phyloP scores from a whole-genome alignment of 2,888 invertebrate species.

The Cerceris rybyensis region DNA sequence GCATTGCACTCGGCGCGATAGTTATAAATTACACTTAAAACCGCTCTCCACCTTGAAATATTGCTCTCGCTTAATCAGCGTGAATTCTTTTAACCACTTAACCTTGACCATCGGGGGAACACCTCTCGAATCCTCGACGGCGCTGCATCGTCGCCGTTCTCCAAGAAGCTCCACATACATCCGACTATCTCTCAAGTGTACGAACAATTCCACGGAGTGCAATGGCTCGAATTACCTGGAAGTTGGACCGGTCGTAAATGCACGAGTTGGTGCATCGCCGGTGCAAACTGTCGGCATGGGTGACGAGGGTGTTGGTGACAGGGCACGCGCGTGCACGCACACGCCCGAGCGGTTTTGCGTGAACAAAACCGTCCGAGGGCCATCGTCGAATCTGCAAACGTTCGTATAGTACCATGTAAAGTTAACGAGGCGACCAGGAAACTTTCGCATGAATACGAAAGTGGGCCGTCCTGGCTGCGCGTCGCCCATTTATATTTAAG shows the following conservation, averaged over 20 bases:
- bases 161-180: conserved; percentile 31
- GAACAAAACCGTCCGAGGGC: conserved; percentile 2
- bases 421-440: conserved; percentile 78
- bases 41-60: too few relatives aligned
- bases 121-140: not conserved
- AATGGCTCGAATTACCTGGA: conserved; percentile 61
- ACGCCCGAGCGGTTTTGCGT: conserved; percentile 1
- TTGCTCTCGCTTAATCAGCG: not conserved
- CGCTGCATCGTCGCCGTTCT: conserved; percentile 6
- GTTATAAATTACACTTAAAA: not conserved
- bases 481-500: conserved; percentile 79
- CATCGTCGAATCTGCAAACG: conserved; percentile 67
- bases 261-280: conserved; percentile 24
- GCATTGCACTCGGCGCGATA: conserved; percentile 15
- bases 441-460: conserved; percentile 80
- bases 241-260: conserved; percentile 47
- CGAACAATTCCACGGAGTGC: conserved; percentile 48
- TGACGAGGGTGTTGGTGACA: conserved; percentile 24
- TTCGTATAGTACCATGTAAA: conserved; percentile 72
- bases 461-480: conserved; percentile 72
- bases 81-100: conserved; percentile 21
- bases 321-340: conserved; percentile 17
- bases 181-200: conserved; percentile 32
- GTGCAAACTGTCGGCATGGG: conserved; percentile 5
- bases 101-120: conserved; percentile 39